Base-by-base conservation (phyloP, 2,888 invertebrate genomes). In the Myathropa florea region DNA sequence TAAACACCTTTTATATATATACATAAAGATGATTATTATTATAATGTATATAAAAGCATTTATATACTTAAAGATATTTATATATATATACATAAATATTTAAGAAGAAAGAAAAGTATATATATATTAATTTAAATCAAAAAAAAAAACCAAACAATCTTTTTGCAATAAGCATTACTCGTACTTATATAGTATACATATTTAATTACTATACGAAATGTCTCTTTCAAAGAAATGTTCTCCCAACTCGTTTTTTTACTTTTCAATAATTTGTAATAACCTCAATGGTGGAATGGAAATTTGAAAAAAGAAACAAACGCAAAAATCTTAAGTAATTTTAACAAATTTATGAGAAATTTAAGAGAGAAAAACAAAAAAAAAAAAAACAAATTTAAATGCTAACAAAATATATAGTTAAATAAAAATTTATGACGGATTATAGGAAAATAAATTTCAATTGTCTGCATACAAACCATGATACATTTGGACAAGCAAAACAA, bases 1-100 rank as follows among this genome's bases (percentile, higher is more conserved):
- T 80, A 80, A 79, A 80, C 79, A 80, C 79, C 71, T 80, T 80
- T 80, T 80, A 80, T 80, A 80, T 72, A 79, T 80, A 73, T 65
- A 79, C 23, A 79, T 67, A 80, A 61, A 72, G 72, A 80, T 53
- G 72, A 61, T 80, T 63, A 80, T 72, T 80, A 80, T 79, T 60
- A 72, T 4, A 72, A 72, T 80, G 79, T 80, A 80, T 73, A 80
- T 72, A 73, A 72, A 80, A 72, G 72, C 79, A 80, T 73, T 80
- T 80, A 73, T 73, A 80, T 80, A 80, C 72, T 60, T 72, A 80
- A 53, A 65, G 39, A 79, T 60, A 79, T 72, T 28, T 59, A 67
- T 46, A 67, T 53, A 46, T 67, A 60, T 63, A 55, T 53, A 53
- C 53, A 57, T 57, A 14, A 57, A 57, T 57, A 57, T 55, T 39